Conservation (phyloP, 2,113 vertebrate genomes). For the Bujurquina vittata region DNA sequence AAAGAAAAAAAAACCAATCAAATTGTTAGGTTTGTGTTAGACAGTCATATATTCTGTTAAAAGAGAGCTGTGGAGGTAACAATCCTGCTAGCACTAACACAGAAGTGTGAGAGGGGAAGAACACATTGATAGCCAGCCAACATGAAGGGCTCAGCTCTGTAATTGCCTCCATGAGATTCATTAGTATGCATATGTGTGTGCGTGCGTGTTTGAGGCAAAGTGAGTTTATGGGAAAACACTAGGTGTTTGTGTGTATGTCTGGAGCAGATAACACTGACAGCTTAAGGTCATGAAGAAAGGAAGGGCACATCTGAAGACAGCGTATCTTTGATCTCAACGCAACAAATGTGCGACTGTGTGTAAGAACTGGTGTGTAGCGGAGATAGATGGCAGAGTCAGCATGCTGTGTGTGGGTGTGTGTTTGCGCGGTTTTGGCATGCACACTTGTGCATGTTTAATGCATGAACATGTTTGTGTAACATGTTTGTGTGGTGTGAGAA, state of each 20-base stretch:
- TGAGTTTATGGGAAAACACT: slow-evolving; percentile 24
- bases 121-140: slow-evolving; percentile 62
- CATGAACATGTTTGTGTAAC: slow-evolving; percentile 37
- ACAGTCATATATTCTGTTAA: slow-evolving; percentile 1
- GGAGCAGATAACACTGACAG: slow-evolving; percentile 70
- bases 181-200: slow-evolving; percentile 52
- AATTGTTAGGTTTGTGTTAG: slow-evolving; percentile 16
- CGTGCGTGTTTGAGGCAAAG: slow-evolving; percentile 40
- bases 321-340: slow-evolving; percentile 68
- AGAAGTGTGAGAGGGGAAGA: slow-evolving; percentile 17
- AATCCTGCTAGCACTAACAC: slow-evolving; percentile 17
- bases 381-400: slow-evolving; percentile 46
- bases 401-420: slow-evolving; percentile 27
- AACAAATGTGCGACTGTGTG: slow-evolving; percentile 32
- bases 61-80: slow-evolving; percentile 10
- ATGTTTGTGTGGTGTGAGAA: not conserved
- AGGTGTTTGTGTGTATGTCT: slow-evolving; percentile 56
- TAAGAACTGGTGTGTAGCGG: slow-evolving; percentile 29
- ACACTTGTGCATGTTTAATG: slow-evolving; percentile 49
- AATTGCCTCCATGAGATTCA: slow-evolving; percentile 65
- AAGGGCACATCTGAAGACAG: slow-evolving; percentile 72
- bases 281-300: slow-evolving; percentile 75
- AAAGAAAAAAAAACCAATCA: not conserved
- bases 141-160: slow-evolving; percentile 63
- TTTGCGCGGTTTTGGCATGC: slow-evolving; percentile 25